Percentiles rank a stretch among this genome's conserved stretches.
Conservation (phyloP, 1,140 invertebrate species). For the Papilio xuthus region DNA sequence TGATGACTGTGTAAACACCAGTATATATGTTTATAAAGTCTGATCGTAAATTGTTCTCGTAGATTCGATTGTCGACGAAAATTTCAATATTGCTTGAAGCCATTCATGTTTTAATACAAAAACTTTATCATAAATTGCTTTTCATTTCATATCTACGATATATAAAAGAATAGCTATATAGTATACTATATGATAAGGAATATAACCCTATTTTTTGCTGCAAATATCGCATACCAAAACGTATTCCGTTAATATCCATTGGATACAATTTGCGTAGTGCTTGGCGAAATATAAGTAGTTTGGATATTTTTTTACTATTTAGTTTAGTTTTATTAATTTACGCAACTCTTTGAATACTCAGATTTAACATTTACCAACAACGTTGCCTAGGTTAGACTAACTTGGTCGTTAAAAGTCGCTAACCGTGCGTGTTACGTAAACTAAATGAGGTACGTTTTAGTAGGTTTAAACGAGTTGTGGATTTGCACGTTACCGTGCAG, state of each 20-base stretch:
- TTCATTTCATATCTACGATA: background rate
- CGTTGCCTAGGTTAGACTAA: background rate
- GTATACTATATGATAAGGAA: too few species aligned
- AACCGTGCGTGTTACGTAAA: constrained; percentile 21
- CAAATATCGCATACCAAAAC: too few species aligned
- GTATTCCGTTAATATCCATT: too few species aligned
- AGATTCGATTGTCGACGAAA: background rate
- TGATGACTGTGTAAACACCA: too few species aligned
- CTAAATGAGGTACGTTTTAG: constrained; percentile 22
- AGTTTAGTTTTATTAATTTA: too few species aligned
- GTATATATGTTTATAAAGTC: background rate
- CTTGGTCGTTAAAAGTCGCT: constrained; percentile 1
- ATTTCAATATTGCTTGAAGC: background rate
- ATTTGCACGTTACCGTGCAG: constrained; percentile 4
- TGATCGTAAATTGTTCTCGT: background rate
- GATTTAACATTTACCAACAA: background rate
- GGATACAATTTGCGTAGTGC: too few species aligned
- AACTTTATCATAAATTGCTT: background rate
- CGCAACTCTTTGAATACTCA: background rate
- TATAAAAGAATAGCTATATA: background rate
- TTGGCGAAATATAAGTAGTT: too few species aligned
- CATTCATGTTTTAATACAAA: background rate
- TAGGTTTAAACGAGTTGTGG: background rate
- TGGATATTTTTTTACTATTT: too few species aligned
- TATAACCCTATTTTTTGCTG: too few species aligned